Conservation (phyloP, 2,797 vertebrate species). For the Vireo griseus region DNA sequence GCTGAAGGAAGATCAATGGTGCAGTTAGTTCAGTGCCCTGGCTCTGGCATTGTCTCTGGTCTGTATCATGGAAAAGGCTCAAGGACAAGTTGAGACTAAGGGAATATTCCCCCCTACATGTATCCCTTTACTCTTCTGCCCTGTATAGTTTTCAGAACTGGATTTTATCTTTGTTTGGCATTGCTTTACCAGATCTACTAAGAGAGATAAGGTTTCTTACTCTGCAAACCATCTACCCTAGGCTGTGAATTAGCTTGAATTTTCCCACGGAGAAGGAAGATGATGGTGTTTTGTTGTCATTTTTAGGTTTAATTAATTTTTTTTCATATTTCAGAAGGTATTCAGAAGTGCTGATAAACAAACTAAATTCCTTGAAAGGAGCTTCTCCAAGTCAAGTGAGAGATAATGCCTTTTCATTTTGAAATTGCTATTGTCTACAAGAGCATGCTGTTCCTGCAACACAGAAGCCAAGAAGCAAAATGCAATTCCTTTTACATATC, state of each 20-base stretch:
- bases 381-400: not conserved
- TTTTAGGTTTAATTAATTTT: not conserved
- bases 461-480: not conserved
- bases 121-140: not conserved
- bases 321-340: not conserved
- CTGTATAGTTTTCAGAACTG: not conserved
- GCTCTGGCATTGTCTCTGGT: not conserved
- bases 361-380: not conserved
- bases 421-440: not conserved
- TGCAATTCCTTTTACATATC: not conserved
- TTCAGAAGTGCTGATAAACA: not conserved
- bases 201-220: not conserved
- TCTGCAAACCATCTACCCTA: not conserved
- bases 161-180: not conserved
- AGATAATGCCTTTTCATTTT: not conserved
- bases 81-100: not conserved
- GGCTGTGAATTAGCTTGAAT: not conserved
- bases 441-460: not conserved
- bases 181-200: not conserved
- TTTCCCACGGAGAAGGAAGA: not conserved
- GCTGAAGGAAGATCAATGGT: not conserved
- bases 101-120: accelerated
- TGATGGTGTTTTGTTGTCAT: not conserved
- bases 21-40: not conserved
- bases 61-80: not conserved